A percentile compares a stretch with the other conserved stretches of the same genome.
Conservation (phyloP, 2,888 invertebrate genomes). For the Archaeoteleia sp. region DNA sequence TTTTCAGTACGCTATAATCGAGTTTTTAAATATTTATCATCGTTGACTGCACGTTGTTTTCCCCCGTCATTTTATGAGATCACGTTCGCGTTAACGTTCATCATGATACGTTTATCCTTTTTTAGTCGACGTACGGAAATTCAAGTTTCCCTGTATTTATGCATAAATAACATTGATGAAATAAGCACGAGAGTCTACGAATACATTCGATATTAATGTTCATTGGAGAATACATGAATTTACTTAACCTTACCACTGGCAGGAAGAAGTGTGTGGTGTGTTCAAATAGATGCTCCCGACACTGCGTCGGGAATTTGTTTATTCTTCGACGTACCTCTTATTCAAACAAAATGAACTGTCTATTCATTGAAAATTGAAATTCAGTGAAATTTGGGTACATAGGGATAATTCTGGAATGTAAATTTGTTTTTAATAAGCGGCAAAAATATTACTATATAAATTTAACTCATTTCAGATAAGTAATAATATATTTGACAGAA, state of each 20-base stretch:
- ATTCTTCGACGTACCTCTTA: neutral
- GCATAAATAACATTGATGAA: conserved; percentile 51
- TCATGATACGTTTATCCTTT: neutral
- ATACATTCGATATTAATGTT: conserved; percentile 59
- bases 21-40: neutral
- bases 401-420: no score
- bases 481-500: no score
- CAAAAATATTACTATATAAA: no score
- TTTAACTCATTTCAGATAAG: no score
- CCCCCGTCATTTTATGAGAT: neutral
- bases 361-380: neutral
- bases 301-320: neutral
- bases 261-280: neutral
- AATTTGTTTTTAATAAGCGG: no score
- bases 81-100: neutral
- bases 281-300: neutral
- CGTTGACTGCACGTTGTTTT: conserved; percentile 32
- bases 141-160: conserved; percentile 55
- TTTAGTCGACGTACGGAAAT: conserved; percentile 2
- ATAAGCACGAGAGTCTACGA: conserved; percentile 30
- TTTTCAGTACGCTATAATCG: no score
- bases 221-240: conserved; percentile 49
- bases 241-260: conserved; percentile 22
- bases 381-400: no score
- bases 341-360: neutral